Evolutionary conservation across 2,888 invertebrate species (phyloP), one percentile per base, ranked within the genome.

Genomic region (Orchesella flavescens): DNA sequence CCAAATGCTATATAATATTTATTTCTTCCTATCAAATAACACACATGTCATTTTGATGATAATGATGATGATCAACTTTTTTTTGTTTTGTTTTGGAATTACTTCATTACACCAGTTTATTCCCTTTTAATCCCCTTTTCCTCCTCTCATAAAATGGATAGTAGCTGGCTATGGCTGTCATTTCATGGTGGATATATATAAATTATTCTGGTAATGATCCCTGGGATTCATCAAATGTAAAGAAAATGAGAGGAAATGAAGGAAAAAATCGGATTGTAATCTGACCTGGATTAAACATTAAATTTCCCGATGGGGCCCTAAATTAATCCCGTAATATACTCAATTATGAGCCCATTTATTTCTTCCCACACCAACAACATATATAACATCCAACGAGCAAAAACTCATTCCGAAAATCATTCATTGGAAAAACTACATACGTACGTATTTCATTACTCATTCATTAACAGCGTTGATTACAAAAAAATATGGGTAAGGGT

Each of bases 281-380:
- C 75, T 75, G 59, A 75, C 81, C 75, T 59, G 75, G 81, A 69
- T 75, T 83, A 72, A 49, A 46, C 21, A 23, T 15, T 65, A 83
- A 77, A 72, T 73, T 71, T 72, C 77, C 83, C 83, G 65, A 57
- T 66, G 77, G 77, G 75, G 74, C 61, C 80, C 68, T 75, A 74
- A 84, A 79, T 74, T 82, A 82, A 85, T 74, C 83, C 76, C 75
- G 76, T 83, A 77, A 83, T 83, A 84, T 86, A 84, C 86, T 86
- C 85, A 85, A 86, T 86, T 86, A 84, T 77, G 74, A 69, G 63
- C 13, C 24, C n/a, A 23, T 23, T 17, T 69, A 24, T 49, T 68
- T 61, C 61, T 24, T 59, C 59, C 57, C 49, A 53, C 19, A 46
- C n/a, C 43, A 66, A 44, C 68, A 57, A 65, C 65, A 65, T 13